These are phyloP conservation scores for Drosophila pruinosa DNA, from an alignment of 1,140 invertebrate genomes.

Conservation along the genomic window DNA sequence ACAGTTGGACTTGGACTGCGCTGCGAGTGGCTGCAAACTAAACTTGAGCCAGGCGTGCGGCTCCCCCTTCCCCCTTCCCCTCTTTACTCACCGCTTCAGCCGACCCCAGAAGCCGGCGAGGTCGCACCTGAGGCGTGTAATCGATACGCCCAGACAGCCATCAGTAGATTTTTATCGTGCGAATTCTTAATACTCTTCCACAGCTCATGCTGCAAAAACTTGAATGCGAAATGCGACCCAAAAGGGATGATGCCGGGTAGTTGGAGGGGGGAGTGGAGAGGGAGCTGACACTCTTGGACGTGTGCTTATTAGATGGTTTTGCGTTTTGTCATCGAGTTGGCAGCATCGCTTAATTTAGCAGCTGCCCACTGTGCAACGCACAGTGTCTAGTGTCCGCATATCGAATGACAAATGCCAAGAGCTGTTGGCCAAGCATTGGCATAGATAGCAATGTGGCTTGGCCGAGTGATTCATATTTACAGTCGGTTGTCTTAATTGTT, in stretches of 20 bases:
- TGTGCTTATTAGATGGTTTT: slow-evolving; percentile 52
- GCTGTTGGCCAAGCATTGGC: slow-evolving; percentile 17
- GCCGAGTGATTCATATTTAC: slow-evolving; percentile 22
- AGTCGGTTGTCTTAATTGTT: slow-evolving; percentile 10
- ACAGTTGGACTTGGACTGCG: slow-evolving; percentile 46
- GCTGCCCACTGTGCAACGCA: slow-evolving; percentile 29
- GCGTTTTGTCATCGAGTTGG: slow-evolving; percentile 69
- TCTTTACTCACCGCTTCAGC: not conserved
- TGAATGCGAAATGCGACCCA: slow-evolving; percentile 37
- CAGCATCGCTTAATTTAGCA: slow-evolving; percentile 60
- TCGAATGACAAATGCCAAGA: slow-evolving; percentile 34
- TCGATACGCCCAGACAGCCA: slow-evolving; percentile 65
- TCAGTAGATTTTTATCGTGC: slow-evolving; percentile 71
- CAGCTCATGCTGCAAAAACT: slow-evolving; percentile 22
- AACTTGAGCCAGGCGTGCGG: slow-evolving; percentile 71
- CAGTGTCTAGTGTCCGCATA: slow-evolving; percentile 31
- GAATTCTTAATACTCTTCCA: slow-evolving; percentile 77
- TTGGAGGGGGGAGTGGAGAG: no score
- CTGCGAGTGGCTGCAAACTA: slow-evolving; percentile 52
- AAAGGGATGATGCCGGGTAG: not conserved
- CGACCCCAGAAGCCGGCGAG: slow-evolving; percentile 44
- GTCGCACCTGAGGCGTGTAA: slow-evolving; percentile 79
- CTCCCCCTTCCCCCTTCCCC: not conserved
- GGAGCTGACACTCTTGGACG: not conserved
- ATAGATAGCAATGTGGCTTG: slow-evolving; percentile 18